These are phyloP conservation scores for Mastomys natalensis DNA, from an alignment of 2,113 vertebrate species.

Conservation along the genomic window DNA sequence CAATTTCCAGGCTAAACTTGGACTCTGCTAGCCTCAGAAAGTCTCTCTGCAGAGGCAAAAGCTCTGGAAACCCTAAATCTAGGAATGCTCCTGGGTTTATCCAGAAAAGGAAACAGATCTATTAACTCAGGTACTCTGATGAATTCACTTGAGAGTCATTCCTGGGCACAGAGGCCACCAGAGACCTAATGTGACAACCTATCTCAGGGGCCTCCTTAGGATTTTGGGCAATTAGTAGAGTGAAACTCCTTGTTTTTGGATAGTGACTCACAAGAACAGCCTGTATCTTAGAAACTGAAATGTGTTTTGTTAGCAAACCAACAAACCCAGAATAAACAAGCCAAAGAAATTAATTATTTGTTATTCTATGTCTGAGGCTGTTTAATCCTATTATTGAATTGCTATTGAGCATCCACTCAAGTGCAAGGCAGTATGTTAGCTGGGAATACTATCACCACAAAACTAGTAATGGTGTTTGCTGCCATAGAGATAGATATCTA, in stretches of 20 bases:
- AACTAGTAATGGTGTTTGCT: neutral
- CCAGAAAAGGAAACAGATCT: neutral
- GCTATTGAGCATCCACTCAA: neutral
- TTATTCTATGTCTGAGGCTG: slow-evolving; percentile 4
- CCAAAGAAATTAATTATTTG: slow-evolving; percentile 10
- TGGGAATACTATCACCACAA: neutral
- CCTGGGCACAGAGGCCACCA: neutral
- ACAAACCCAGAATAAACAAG: neutral
- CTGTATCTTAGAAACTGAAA: neutral
- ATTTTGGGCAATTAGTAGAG: slow-evolving; percentile 47
- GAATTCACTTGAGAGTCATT: neutral
- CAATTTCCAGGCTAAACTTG: neutral
- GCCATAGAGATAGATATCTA: neutral
- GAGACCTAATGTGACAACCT: neutral
- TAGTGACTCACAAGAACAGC: neutral
- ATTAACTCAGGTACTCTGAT: neutral
- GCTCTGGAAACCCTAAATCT: neutral
- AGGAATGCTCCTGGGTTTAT: neutral
- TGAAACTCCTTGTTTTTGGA: slow-evolving; percentile 4
- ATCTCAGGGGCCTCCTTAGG: slow-evolving; percentile 23
- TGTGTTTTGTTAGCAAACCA: slow-evolving; percentile 2
- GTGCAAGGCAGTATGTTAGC: neutral
- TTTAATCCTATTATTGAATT: slow-evolving; percentile 6
- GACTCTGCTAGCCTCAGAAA: neutral
- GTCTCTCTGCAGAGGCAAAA: neutral